Percentiles rank a stretch among this genome's conserved stretches.
phyloP scores from a whole-genome alignment of 2,888 invertebrate genomes.

The Podotricha telesiphe region DNA sequence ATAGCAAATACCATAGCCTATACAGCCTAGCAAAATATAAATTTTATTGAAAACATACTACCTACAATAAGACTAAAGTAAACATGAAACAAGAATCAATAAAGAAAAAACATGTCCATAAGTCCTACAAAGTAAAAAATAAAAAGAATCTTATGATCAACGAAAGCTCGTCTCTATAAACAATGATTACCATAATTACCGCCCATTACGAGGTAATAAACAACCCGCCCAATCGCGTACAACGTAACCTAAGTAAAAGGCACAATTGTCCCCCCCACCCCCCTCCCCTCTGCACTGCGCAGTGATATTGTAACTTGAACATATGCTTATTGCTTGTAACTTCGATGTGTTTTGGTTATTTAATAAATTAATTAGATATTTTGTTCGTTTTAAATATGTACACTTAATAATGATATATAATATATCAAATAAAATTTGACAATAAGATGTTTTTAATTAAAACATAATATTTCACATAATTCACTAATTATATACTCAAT shows the following conservation, averaged over 20 bases:
- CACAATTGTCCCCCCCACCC: constrained; percentile 66
- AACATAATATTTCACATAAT: too few species aligned
- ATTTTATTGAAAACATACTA: not conserved
- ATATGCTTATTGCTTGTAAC: not conserved
- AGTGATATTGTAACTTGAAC: constrained; percentile 13
- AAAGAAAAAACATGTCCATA: not conserved
- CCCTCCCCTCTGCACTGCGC: constrained; percentile 47
- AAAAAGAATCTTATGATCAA: not conserved
- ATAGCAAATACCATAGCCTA: not conserved
- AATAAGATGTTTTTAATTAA: too few species aligned
- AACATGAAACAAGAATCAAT: not conserved
- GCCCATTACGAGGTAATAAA: not conserved
- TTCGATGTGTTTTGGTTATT: too few species aligned
- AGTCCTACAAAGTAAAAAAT: not conserved
- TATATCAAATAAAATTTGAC: too few species aligned
- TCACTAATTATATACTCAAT: too few species aligned
- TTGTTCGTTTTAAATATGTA: too few species aligned
- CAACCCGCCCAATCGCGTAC: constrained; percentile 3
- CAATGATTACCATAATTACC: not conserved
- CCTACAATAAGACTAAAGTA: too few species aligned
- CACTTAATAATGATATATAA: too few species aligned
- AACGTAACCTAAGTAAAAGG: constrained; percentile 63
- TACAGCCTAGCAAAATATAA: not conserved
- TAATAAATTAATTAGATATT: too few species aligned
- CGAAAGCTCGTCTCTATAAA: not conserved